Percentiles rank a stretch among this genome's conserved stretches.
Evolutionary conservation across 2,113 vertebrate genomes (phyloP).

Genomic region (Pluvialis apricaria): DNA sequence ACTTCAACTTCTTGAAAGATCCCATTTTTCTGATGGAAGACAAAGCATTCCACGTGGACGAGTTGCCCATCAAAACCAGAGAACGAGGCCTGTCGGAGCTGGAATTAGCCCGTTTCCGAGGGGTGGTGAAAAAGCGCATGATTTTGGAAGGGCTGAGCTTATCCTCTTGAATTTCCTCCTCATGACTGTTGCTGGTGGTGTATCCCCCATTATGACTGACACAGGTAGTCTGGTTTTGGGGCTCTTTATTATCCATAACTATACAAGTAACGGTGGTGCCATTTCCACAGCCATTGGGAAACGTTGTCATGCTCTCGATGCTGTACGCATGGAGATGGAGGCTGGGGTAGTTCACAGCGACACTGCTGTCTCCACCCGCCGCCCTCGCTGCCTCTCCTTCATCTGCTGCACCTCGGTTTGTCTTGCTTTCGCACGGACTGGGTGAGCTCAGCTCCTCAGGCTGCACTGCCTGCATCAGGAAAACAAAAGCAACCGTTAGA

Average conservation of each 20-base stretch:
- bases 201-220: conserved; percentile 65
- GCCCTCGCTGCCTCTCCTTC: conserved; percentile 24
- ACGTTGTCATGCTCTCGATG: conserved; percentile 70
- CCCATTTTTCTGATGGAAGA: conserved; percentile 88
- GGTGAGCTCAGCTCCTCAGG: conserved; percentile 68
- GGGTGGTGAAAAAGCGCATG: conserved; percentile 83
- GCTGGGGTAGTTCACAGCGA: conserved; percentile 56
- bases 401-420: conserved; percentile 38
- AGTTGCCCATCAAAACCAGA: conserved; percentile 66
- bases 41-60: conserved; percentile 84
- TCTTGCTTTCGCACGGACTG: conserved; percentile 44
- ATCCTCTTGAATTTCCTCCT: conserved; percentile 71
- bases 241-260: conserved; percentile 64
- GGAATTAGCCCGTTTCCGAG: conserved; percentile 69
- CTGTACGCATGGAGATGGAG: conserved; percentile 36
- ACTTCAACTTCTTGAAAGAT: conserved; percentile 92
- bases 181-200: conserved; percentile 29
- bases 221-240: conserved; percentile 66
- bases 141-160: conserved; percentile 82
- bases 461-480: conserved; percentile 70
- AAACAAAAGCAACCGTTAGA: conserved; percentile 59
- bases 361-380: conserved; percentile 35
- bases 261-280: conserved; percentile 42
- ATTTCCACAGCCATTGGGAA: conserved; percentile 66
- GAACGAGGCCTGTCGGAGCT: conserved; percentile 71